Evolutionary conservation across 2,888 invertebrate genomes (phyloP).

Genomic region (Lithophane leautieri): DNA sequence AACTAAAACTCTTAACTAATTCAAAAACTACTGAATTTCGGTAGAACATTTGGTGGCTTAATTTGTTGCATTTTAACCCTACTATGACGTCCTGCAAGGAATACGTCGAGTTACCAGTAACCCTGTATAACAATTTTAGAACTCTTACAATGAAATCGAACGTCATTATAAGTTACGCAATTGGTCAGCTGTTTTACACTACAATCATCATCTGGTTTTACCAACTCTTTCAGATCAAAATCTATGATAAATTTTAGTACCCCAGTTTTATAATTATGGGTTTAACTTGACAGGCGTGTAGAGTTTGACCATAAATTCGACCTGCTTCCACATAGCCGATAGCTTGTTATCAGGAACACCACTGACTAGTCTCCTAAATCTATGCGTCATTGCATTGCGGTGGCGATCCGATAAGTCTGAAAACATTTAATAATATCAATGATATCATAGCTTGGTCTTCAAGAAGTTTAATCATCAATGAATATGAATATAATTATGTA

Average conservation of each 20-base stretch:
- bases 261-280: not conserved
- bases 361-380: conserved; percentile 49
- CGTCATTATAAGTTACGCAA: not conserved
- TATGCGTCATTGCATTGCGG: conserved; percentile 42
- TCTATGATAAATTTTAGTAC: not conserved
- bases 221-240: conserved; percentile 15
- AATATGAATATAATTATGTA: not conserved
- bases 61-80: no score
- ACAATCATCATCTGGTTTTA: not conserved
- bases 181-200: not conserved
- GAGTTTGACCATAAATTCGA: conserved; percentile 54
- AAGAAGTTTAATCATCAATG: not conserved
- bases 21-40: no score
- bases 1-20: no score
- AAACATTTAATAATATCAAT: conserved; percentile 52
- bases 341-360: conserved; percentile 58
- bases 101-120: no score
- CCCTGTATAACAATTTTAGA: no score
- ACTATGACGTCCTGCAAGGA: no score
- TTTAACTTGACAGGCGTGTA: conserved; percentile 55
- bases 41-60: no score
- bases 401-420: conserved; percentile 46
- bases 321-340: conserved; percentile 59
- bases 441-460: conserved; percentile 1
- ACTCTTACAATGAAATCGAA: not conserved